Evolutionary conservation across 2,888 invertebrate species (phyloP), one percentile per base, ranked within the genome.

Genomic region (Petrolisthes cinctipes): DNA sequence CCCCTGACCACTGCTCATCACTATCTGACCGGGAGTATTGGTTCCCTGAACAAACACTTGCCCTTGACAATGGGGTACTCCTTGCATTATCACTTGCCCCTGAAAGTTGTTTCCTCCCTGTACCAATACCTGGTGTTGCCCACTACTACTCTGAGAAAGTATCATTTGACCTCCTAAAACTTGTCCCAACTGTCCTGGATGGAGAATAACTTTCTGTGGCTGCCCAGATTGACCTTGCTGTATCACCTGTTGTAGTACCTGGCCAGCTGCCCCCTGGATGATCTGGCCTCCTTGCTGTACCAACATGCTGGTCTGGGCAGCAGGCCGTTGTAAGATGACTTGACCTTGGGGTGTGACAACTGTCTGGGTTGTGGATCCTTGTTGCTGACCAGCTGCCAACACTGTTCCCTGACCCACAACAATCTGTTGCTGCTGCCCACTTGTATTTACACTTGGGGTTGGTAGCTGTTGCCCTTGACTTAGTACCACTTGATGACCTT

Each of bases 21-120:
- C 87, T 11, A 90, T 83, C 53, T 89, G 89, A 37, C 54, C 68
- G 17, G 85, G 87, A 17, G 86, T 86, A 80, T 83, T 89, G 73
- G 61, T 89, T 37, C 89, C 89, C 75, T 89, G 89, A 68, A 89
- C 84, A 84, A 86, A 82, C 37, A 89, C 89, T 84, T 86, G 89
- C 80, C 86, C 86, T 73, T 89, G 89, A 73, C 84, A 84, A 80
- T 89, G 85, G 20, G 89, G 89, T 53, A 90, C 91, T 61, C 91
- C 89, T 79, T 92, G 92, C 86, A 92, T 91, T 37, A 91, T 90
- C 53, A 93, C 86, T 89, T 92, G 93, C 5, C 93, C 92, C 56
- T 92, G 92, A 82, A 94, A 93, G 83, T 94, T 94, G 91, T 94
- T 94, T 82, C 94, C 92, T 1, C 94, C 89, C 54, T 86, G 86